Percentiles rank a stretch among this genome's conserved stretches.
Evolutionary conservation across 2,888 invertebrate species (phyloP).

Genomic region (Nudaria mundana): DNA sequence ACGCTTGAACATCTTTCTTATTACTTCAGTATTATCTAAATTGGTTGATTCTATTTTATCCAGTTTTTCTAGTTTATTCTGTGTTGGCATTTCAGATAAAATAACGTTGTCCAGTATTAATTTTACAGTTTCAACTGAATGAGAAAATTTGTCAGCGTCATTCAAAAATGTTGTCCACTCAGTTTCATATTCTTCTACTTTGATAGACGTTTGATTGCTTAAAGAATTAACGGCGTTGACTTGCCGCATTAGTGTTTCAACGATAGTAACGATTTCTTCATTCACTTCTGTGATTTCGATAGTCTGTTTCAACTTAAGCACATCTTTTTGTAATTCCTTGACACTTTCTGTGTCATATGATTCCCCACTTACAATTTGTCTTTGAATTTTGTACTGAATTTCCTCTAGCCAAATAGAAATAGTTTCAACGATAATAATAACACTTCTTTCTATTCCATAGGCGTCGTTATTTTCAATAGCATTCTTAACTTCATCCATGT

Average conservation of each 20-base stretch:
- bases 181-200: conserved; percentile 80
- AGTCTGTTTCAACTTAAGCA: conserved; percentile 82
- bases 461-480: conserved; percentile 82
- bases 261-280: conserved; percentile 83
- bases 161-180: conserved; percentile 87
- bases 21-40: conserved; percentile 81
- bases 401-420: conserved; percentile 93
- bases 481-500: conserved; percentile 78
- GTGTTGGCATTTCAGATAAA: conserved; percentile 84
- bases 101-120: conserved; percentile 78
- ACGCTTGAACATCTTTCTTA: conserved; percentile 82
- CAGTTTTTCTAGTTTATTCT: conserved; percentile 84
- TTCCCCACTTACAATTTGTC: conserved; percentile 48
- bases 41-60: conserved; percentile 87
- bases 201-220: conserved; percentile 64
- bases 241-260: conserved; percentile 83
- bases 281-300: conserved; percentile 85
- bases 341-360: conserved; percentile 55
- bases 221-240: conserved; percentile 86
- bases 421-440: conserved; percentile 88
- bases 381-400: conserved; percentile 88
- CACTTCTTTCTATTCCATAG: conserved; percentile 83
- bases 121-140: conserved; percentile 73
- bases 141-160: conserved; percentile 81
- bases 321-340: conserved; percentile 73